Conservation (phyloP, 2,113 vertebrate species). For the Gobio gobio region DNA sequence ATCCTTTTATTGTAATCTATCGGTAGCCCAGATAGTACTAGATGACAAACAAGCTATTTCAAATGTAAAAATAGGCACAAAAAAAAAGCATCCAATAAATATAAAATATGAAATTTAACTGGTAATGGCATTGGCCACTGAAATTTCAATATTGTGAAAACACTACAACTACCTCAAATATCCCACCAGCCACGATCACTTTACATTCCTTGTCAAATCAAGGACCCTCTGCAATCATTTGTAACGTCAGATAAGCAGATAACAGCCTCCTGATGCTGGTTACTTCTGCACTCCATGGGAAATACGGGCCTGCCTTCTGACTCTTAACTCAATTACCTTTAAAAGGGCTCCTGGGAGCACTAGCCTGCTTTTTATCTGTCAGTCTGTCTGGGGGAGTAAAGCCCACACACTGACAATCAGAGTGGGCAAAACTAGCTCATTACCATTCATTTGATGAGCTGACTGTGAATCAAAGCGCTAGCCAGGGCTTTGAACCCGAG, state of each 20-base stretch:
- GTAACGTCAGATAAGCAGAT: slow-evolving; percentile 35
- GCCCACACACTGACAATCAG: slow-evolving; percentile 49
- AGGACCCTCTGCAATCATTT: slow-evolving; percentile 25
- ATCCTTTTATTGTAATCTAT: not conserved
- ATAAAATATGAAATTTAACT: not conserved
- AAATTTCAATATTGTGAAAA: not conserved
- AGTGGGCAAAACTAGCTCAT: slow-evolving; percentile 51
- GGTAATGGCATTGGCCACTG: not conserved
- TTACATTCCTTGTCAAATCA: slow-evolving; percentile 26
- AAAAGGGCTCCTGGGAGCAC: slow-evolving; percentile 52
- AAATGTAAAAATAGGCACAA: not conserved
- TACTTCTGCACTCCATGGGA: slow-evolving; percentile 13
- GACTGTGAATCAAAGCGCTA: slow-evolving; percentile 53
- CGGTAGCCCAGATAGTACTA: not conserved
- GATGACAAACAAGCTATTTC: not conserved
- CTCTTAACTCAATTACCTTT: slow-evolving; percentile 54
- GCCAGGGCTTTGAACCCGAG: slow-evolving; percentile 54
- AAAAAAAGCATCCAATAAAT: not conserved
- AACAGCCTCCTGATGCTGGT: slow-evolving; percentile 29
- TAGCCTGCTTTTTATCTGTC: slow-evolving; percentile 57
- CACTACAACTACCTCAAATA: slow-evolving; percentile 7
- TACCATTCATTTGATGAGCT: slow-evolving; percentile 48
- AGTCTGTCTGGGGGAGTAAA: slow-evolving; percentile 42
- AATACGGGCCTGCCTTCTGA: slow-evolving; percentile 29
- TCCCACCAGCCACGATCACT: not conserved